Conservation (phyloP, 2,797 vertebrate genomes). For the Fistularia tabacaria region DNA sequence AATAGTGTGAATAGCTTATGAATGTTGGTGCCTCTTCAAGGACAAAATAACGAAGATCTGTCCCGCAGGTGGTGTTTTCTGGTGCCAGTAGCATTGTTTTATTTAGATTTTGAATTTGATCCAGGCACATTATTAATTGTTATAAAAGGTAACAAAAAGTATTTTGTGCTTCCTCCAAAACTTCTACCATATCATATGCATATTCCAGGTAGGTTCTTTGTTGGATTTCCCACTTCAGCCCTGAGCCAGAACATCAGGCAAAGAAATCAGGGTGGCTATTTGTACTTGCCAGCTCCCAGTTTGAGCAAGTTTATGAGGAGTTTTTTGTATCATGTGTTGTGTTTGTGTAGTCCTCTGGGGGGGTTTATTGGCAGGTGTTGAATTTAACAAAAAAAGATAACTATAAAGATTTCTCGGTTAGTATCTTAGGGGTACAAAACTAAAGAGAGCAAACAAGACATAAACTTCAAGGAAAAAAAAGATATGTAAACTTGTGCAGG, state of each 20-base stretch:
- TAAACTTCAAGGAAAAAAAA: too few species aligned
- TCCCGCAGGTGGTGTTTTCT: too few species aligned
- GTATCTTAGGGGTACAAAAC: too few species aligned
- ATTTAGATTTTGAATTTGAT: conserved; percentile 13
- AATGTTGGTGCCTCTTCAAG: too few species aligned
- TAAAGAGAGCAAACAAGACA: too few species aligned
- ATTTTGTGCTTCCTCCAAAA: conserved; percentile 51
- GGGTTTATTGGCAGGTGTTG: background rate
- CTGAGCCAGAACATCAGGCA: conserved; percentile 51
- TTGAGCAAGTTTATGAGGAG: conserved; percentile 9
- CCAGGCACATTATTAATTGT: conserved; percentile 26
- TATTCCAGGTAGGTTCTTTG: conserved; percentile 26
- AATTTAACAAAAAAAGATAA: background rate
- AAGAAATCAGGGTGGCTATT: conserved; percentile 32
- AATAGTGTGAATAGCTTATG: too few species aligned
- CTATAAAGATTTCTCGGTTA: too few species aligned
- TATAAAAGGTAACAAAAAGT: conserved; percentile 42
- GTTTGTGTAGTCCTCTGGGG: background rate
- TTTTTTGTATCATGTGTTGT: conserved; percentile 1
- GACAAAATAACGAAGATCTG: too few species aligned
- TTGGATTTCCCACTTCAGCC: conserved; percentile 28
- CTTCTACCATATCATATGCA: conserved; percentile 34
- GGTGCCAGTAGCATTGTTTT: too few species aligned
- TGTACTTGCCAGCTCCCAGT: conserved; percentile 20
- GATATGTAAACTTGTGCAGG: too few species aligned